Evolutionary conservation across 2,113 vertebrate genomes (phyloP).

Genomic region (Turdus rufiventris): DNA sequence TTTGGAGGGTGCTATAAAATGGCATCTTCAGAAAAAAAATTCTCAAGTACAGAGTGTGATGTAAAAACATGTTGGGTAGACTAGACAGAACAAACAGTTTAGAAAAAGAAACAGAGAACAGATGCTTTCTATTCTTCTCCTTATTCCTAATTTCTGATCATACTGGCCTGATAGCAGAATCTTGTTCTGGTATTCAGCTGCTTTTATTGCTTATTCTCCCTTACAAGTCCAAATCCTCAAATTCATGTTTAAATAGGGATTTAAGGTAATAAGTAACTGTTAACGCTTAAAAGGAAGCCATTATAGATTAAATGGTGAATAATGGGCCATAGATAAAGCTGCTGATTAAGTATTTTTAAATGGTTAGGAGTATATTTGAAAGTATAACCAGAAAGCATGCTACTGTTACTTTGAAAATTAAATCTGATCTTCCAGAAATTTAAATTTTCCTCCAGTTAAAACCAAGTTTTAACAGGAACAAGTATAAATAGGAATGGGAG

Average conservation of each 20-base stretch:
- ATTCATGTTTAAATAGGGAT: not conserved
- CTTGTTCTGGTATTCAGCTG: not conserved
- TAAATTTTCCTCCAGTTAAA: not conserved
- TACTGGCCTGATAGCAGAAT: not conserved
- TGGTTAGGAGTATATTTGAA: not conserved
- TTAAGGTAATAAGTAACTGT: slow-evolving; percentile 11
- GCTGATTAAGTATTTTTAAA: slow-evolving; percentile 17
- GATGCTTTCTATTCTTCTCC: not conserved
- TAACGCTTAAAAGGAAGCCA: not conserved
- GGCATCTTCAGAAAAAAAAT: slow-evolving; percentile 49
- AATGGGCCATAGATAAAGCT: not conserved
- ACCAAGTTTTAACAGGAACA: not conserved
- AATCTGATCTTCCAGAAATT: not conserved
- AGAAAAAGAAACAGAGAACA: not conserved
- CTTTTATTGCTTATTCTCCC: not conserved
- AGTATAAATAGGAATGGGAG: not conserved
- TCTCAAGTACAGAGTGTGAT: not conserved
- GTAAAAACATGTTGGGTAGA: not conserved
- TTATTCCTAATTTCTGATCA: slow-evolving; percentile 24
- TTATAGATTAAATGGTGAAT: slow-evolving; percentile 11
- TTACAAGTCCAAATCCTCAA: not conserved
- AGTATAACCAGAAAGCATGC: not conserved
- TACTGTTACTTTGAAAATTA: not conserved
- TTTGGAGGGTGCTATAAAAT: slow-evolving; percentile 1
- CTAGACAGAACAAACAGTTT: slow-evolving; percentile 16